Percentiles rank a stretch among this genome's conserved stretches.
Evolutionary conservation across 2,797 vertebrate species (phyloP).

Genomic region (Zalophus californianus): DNA sequence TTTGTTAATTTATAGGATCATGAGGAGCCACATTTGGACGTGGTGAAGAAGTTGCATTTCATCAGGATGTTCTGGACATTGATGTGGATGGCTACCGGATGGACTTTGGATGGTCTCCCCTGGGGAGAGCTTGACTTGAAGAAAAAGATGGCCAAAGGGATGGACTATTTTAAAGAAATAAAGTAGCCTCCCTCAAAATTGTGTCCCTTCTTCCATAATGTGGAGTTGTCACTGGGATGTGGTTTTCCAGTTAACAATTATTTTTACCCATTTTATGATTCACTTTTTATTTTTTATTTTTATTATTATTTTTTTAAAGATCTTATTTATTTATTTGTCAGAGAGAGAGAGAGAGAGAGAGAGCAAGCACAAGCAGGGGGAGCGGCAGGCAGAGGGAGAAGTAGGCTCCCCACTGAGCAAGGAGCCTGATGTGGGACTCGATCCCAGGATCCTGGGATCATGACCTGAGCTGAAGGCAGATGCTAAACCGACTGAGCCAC

Average conservation of each 20-base stretch:
- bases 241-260: not conserved
- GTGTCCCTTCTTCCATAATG: not conserved
- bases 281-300: not conserved
- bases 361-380: no score
- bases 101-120: not conserved
- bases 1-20: not conserved
- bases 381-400: no score
- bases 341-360: no score
- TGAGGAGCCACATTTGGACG: not conserved
- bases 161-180: not conserved
- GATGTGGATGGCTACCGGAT: not conserved
- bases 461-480: no score
- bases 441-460: no score
- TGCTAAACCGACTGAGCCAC: no score
- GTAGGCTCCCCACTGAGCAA: no score
- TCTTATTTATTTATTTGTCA: no score
- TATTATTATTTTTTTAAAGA: no score
- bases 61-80: not conserved
- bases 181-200: not conserved
- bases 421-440: no score
- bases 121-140: not conserved
- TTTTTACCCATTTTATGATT: not conserved
- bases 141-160: not conserved
- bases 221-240: not conserved
- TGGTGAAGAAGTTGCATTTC: not conserved